phyloP scores from a whole-genome alignment of 2,888 invertebrate genomes.

The Apamea monoglypha region DNA sequence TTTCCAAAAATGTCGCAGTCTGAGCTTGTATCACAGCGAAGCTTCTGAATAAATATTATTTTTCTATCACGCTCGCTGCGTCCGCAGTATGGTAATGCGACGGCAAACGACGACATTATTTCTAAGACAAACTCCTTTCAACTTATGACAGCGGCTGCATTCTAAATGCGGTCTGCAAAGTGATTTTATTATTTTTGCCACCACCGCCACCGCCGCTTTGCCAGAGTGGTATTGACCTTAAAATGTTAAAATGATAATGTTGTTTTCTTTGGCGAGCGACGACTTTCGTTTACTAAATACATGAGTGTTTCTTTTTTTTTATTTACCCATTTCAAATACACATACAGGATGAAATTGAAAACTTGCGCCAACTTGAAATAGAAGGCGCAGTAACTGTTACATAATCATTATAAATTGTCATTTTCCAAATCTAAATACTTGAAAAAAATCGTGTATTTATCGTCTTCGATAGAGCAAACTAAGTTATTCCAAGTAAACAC shows the following conservation, averaged over 20 bases:
- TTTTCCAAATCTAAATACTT: no score
- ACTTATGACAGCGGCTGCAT: conserved; percentile 34
- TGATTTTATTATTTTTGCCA: conserved; percentile 19
- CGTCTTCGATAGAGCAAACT: no score
- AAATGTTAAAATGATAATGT: background rate
- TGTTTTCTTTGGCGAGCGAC: background rate
- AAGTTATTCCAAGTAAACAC: no score
- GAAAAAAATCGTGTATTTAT: no score
- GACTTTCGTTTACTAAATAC: no score
- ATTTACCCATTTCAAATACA: no score
- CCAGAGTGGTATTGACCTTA: background rate
- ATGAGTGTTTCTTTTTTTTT: no score
- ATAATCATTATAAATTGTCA: no score
- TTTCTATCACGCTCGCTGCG: conserved; percentile 17
- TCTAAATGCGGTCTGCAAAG: conserved; percentile 23
- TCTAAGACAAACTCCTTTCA: conserved; percentile 46
- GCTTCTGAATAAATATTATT: conserved; percentile 34
- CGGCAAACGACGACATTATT: conserved; percentile 40
- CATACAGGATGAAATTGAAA: no score
- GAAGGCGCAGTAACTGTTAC: no score
- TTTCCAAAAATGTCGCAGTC: background rate
- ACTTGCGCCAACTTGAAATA: no score
- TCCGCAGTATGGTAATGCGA: conserved; percentile 36
- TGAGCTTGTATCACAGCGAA: background rate
- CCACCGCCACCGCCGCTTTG: background rate